Conservation (phyloP, 1,140 invertebrate species). For the Zeugodacus cucurbitae region DNA sequence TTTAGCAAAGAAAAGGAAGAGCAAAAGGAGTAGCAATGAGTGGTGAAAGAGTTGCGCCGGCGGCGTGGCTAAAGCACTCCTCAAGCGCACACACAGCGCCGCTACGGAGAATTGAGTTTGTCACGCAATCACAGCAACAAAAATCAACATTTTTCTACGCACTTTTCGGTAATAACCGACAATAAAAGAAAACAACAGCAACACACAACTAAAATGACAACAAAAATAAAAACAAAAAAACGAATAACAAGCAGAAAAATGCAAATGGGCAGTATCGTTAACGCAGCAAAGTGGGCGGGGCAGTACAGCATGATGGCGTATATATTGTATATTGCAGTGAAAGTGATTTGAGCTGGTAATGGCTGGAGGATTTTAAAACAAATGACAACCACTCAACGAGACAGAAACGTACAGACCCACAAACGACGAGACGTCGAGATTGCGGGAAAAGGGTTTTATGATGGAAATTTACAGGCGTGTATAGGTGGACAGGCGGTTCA, state of each 20-base stretch:
- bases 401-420: neutral
- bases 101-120: neutral
- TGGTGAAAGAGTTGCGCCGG: neutral
- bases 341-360: slow-evolving; percentile 11
- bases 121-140: slow-evolving; percentile 36
- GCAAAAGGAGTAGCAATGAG: neutral
- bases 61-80: neutral
- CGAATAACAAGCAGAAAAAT: slow-evolving; percentile 6
- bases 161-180: slow-evolving; percentile 1
- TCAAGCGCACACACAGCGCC: neutral
- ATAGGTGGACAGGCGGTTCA: neutral
- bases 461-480: neutral
- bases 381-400: neutral
- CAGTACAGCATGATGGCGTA: neutral
- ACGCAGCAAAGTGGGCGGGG: neutral
- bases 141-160: slow-evolving; percentile 9
- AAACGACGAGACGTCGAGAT: neutral
- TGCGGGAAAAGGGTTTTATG: neutral
- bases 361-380: slow-evolving; percentile 38
- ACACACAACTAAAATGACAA: neutral
- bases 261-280: slow-evolving; percentile 37
- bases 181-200: slow-evolving; percentile 9
- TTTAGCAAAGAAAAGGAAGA: neutral
- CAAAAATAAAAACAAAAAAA: neutral
- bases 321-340: neutral